Base-by-base conservation (phyloP, 92 coral and sea anemone genomes). In the Parazoanthus darwini region DNA sequence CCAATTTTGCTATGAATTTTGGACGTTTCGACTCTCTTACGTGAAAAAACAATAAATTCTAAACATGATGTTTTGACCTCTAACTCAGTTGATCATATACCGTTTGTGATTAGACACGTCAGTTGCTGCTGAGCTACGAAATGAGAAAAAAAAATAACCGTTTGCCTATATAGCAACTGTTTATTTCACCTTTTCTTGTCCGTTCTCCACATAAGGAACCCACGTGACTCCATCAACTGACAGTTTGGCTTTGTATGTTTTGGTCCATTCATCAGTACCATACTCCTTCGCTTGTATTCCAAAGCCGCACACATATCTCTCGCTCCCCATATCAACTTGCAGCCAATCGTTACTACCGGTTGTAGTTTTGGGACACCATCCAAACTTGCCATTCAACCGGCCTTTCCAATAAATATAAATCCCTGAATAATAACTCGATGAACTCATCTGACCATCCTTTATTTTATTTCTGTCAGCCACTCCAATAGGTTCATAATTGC, bases 271-370 rank as follows among this genome's bases (percentile, higher is more conserved):
- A 35, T 85, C 44, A 7, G 58, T 54, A 25, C 91, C n/a, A n/a
- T 46, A 35, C 11, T 29, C 74, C 54, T 90, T 88, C 6, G 93
- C 95, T 70, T 90, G 95, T n/a, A 90, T 90, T 15, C 91, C 93
- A 18, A 90, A 5, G 51, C 51, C 51, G 51, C 51, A 48, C 51
- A 48, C 51, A 48, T 48, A 1, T 48, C 51, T 48, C 82, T 50
- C 95, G 36, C 72, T 73, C 3, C 95, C 93, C 82, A 90, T 87
- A 54, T 90, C 93, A 26, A 93, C 88, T 73, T 93, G 93, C 37
- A 90, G 83, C 88, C 89, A 90, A 42, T 85, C 88, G 42, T 68
- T 75, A 37, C 90, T 85, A 13, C 39, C 66, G 14, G 51, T 48
- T 48, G 7, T 14, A 46, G 74, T 88, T 51, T 5, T 22, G 54